Evolutionary conservation across 2,888 invertebrate genomes (phyloP).

Genomic region (Agapetus fuscipes): DNA sequence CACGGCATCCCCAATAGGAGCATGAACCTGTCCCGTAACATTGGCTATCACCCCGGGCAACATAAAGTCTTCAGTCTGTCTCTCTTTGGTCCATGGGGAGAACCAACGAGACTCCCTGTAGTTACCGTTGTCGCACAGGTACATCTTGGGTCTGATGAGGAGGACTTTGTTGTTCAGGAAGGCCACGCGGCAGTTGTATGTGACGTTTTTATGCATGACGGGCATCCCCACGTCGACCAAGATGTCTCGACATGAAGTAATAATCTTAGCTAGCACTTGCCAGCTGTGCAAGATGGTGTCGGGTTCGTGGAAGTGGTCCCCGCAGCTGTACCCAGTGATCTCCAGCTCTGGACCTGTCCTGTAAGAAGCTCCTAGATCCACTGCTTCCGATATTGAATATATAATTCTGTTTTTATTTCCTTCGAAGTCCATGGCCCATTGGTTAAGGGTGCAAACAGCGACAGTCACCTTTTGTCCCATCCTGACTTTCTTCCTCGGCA

Average conservation of each 20-base stretch:
- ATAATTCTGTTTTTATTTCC: constrained; percentile 87
- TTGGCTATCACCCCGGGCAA: constrained; percentile 78
- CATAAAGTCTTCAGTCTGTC: constrained; percentile 72
- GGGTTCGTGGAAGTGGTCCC: constrained; percentile 94
- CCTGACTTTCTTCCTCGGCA: constrained; percentile 22
- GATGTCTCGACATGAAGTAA: constrained; percentile 78
- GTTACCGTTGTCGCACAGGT: constrained; percentile 86
- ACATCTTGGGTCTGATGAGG: constrained; percentile 89
- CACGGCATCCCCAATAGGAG: constrained; percentile 93
- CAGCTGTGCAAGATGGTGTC: constrained; percentile 94
- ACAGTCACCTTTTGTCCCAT: constrained; percentile 80
- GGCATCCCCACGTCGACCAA: constrained; percentile 97
- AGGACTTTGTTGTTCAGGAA: constrained; percentile 86
- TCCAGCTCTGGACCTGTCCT: constrained; percentile 95
- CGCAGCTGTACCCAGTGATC: constrained; percentile 93
- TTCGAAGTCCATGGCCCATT: constrained; percentile 98
- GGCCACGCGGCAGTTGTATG: constrained; percentile 91
- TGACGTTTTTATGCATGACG: constrained; percentile 87
- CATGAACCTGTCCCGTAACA: constrained; percentile 73
- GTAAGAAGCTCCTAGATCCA: constrained; percentile 78
- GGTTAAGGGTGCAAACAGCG: constrained; percentile 90
- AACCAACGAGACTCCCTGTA: constrained; percentile 96
- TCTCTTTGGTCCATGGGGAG: constrained; percentile 77
- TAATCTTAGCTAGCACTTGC: constrained; percentile 77
- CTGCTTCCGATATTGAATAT: constrained; percentile 84